Percentiles rank a stretch among this genome's conserved stretches.
phyloP scores from a whole-genome alignment of 2,113 vertebrate species.

The Corvus hawaiiensis region DNA sequence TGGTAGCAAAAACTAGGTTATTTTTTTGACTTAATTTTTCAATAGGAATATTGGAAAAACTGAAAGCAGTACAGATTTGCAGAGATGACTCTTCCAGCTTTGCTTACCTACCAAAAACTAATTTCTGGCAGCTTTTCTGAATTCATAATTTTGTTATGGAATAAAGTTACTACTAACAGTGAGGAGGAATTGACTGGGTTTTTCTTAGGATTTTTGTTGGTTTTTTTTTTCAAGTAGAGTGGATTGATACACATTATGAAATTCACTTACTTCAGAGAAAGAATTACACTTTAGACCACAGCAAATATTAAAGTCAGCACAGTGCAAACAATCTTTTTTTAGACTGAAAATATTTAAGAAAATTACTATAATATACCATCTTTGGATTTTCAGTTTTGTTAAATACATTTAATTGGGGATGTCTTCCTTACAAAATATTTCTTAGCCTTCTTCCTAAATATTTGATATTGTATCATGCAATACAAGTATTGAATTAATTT shows the following conservation, averaged over 20 bases:
- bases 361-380: not conserved
- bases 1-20: not conserved
- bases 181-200: not conserved
- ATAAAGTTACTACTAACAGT: not conserved
- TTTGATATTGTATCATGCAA: not conserved
- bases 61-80: not conserved
- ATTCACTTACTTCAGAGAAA: not conserved
- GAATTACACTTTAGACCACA: not conserved
- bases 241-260: not conserved
- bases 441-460: not conserved
- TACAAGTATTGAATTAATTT: conserved; percentile 11
- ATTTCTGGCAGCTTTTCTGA: not conserved
- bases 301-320: not conserved
- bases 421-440: not conserved
- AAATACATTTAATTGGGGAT: not conserved
- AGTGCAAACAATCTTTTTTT: not conserved
- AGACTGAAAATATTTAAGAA: not conserved
- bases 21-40: not conserved
- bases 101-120: not conserved
- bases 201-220: not conserved
- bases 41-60: not conserved
- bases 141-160: not conserved
- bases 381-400: not conserved
- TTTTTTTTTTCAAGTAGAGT: not conserved
- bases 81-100: not conserved